Percentiles rank a stretch among this genome's conserved stretches.
Evolutionary conservation across 2,888 invertebrate genomes (phyloP).

Genomic region (Epirrhoe tristata): DNA sequence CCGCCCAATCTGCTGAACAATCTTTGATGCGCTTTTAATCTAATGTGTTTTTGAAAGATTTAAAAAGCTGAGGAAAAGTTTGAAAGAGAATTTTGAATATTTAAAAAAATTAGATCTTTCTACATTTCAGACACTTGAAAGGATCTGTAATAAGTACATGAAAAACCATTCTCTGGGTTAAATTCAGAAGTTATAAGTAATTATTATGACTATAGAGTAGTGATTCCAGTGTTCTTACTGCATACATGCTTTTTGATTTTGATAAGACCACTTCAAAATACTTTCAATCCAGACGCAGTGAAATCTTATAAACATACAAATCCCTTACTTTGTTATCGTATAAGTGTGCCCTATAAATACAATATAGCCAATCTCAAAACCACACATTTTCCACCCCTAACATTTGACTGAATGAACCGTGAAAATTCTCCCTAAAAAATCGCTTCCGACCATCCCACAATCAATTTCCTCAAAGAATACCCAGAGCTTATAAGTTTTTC

Average conservation of each 20-base stretch:
- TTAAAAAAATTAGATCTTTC: neutral
- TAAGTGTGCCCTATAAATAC: conserved; percentile 7
- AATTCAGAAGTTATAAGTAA: too few species aligned
- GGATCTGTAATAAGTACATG: too few species aligned
- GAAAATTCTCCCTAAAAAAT: conserved; percentile 43
- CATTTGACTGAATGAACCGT: conserved; percentile 44
- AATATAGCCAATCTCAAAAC: conserved; percentile 16
- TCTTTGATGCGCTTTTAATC: conserved; percentile 81
- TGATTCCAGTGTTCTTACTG: too few species aligned
- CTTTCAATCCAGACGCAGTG: neutral
- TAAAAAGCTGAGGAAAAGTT: conserved; percentile 12
- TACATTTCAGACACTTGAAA: too few species aligned
- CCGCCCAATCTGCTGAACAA: conserved; percentile 73
- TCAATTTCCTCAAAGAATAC: conserved; percentile 63
- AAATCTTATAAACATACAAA: neutral
- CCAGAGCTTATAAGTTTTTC: conserved; percentile 74
- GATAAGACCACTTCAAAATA: neutral
- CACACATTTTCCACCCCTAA: conserved; percentile 33
- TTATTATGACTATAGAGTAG: too few species aligned
- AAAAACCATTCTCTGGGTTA: too few species aligned
- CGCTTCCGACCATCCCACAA: conserved; percentile 41
- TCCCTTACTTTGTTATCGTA: neutral
- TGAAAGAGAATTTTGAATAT: neutral
- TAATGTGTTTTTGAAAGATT: conserved; percentile 19
- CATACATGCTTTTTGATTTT: too few species aligned